Base-by-base conservation (phyloP, 2,113 vertebrate species). In the Arvicanthis niloticus region DNA sequence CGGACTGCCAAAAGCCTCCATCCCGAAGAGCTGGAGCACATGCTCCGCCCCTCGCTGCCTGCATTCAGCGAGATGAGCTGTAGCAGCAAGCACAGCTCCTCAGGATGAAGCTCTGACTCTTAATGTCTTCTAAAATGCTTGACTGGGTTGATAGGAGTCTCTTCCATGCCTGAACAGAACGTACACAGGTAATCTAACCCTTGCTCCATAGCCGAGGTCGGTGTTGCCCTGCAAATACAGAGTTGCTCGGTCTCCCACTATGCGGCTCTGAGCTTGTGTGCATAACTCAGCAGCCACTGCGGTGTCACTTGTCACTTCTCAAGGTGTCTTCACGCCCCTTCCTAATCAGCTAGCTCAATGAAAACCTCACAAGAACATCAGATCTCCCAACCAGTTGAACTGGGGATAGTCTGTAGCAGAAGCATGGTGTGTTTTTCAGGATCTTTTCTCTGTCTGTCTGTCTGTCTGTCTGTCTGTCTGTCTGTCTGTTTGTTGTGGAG, bases 321-420 rank as follows among this genome's bases (percentile, higher is more conserved):
- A 94, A 94, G 82, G 70, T 92, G 29, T 56, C 88, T 94, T 84
- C 56, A 26, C 10, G 31, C 68, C 58, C 72, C n/a, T 68, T 93
- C 82, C 85, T 84, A n/a, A 96, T 92, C 60, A 3, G 7, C 67
- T 86, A 40, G 70, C 68, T 93, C 53, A 72, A 45, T 67, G 45
- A 93, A 90, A 62, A 93, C 56, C 56, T 78, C 53, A 81, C 40
- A 58, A 90, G 56, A 85, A 93, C 95, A 88, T 67, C 53, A 88
- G 48, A 37, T 82, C 85, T 62, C 68, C 62, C 24, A 76, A 37
- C 56, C 78, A 91, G 21, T 31, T 65, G 42, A 15, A 68, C 53
- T 85, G 80, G 88, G 84, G 73, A 67, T 8, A 34, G 51, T 21
- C 56, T 70, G n/a, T 86, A 42, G 51, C 31, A 48, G 90, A 56